Conservation (phyloP, 2,797 vertebrate genomes). For the Aeoliscus strigatus region DNA sequence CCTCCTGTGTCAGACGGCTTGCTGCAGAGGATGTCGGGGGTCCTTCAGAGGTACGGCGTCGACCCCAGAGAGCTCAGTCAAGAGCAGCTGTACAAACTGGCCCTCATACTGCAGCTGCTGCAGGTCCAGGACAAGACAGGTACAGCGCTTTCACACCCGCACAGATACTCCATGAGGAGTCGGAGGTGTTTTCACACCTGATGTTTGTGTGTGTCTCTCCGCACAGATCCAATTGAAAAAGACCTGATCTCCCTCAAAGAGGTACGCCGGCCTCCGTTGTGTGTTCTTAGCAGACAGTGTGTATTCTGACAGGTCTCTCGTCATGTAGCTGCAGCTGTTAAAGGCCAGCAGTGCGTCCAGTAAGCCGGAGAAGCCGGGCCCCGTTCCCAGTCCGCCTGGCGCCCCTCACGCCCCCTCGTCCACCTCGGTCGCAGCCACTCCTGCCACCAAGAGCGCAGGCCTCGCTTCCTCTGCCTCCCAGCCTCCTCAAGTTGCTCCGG, state of each 20-base stretch:
- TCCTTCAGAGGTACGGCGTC: slow-evolving; percentile 78
- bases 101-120: slow-evolving; percentile 78
- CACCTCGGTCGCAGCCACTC: slow-evolving; percentile 23
- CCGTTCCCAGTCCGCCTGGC: slow-evolving; percentile 14
- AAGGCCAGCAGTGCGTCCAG: slow-evolving; percentile 47
- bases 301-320: neutral
- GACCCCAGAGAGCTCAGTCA: slow-evolving; percentile 83
- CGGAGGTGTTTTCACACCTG: neutral
- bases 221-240: slow-evolving; percentile 56
- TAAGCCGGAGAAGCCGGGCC: slow-evolving; percentile 37
- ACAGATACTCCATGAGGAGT: too few species aligned
- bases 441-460: slow-evolving; percentile 31
- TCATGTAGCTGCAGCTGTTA: slow-evolving; percentile 52
- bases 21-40: slow-evolving; percentile 77
- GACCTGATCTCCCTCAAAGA: slow-evolving; percentile 58
- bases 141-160: slow-evolving; percentile 17
- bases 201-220: neutral
- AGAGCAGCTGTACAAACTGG: slow-evolving; percentile 84
- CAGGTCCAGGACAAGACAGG: slow-evolving; percentile 72
- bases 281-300: neutral
- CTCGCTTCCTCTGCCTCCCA: slow-evolving; percentile 30
- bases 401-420: slow-evolving; percentile 28
- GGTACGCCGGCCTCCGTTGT: slow-evolving; percentile 36
- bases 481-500: slow-evolving; percentile 40
- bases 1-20: slow-evolving; percentile 65